phyloP scores from a whole-genome alignment of 2,113 vertebrate species.

The Ophiodon elongatus region DNA sequence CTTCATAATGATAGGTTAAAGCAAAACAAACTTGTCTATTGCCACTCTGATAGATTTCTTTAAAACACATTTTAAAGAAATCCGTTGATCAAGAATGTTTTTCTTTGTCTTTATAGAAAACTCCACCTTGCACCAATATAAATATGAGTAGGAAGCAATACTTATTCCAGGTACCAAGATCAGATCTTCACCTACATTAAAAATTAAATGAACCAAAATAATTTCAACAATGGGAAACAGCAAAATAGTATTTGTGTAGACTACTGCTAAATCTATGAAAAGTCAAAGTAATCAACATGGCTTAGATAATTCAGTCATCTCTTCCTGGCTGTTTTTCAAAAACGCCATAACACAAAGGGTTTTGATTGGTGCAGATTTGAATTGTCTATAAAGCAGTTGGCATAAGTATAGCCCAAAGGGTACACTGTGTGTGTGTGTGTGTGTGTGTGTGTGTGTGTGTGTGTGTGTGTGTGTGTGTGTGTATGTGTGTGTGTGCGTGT shows the following conservation, averaged over 20 bases:
- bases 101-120: background rate
- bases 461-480: too few species aligned
- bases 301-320: background rate
- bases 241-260: background rate
- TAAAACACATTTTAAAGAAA: background rate
- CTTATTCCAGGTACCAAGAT: background rate
- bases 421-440: background rate
- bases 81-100: background rate
- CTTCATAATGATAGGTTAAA: background rate
- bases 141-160: background rate
- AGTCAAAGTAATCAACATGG: background rate
- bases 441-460: background rate
- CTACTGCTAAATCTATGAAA: background rate
- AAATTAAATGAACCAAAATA: background rate
- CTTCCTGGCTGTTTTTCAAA: conserved; percentile 3
- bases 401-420: background rate
- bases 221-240: background rate
- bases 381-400: conserved; percentile 7
- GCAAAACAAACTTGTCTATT: background rate
- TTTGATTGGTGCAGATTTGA: background rate
- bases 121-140: background rate
- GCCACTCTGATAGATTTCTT: background rate
- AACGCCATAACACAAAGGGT: background rate
- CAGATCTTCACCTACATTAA: background rate
- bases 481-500: background rate